These are phyloP conservation scores for Dynastes grantii DNA, from an alignment of 2,888 invertebrate genomes.

Conservation along the genomic window DNA sequence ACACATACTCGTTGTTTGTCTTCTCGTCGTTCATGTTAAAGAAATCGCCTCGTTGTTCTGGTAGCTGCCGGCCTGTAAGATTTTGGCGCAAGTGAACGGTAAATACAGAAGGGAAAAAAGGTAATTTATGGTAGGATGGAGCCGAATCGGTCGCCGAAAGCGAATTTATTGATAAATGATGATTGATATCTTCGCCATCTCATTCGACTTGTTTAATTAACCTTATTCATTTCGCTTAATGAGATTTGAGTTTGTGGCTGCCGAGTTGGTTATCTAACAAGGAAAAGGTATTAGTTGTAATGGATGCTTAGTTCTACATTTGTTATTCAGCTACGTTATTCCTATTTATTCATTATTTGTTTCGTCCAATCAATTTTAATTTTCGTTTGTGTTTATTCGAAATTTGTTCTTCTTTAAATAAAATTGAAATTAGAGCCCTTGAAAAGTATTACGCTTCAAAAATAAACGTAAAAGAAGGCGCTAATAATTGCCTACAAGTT, in stretches of 20 bases:
- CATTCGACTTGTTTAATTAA: constrained; percentile 15
- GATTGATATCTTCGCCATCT: constrained; percentile 17
- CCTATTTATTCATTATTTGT: too few species aligned
- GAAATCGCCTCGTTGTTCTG: constrained; percentile 19
- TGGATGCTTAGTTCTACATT: too few species aligned
- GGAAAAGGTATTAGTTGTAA: too few species aligned
- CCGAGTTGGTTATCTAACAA: too few species aligned
- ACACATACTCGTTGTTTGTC: constrained; percentile 20
- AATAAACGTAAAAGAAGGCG: too few species aligned
- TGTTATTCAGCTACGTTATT: too few species aligned
- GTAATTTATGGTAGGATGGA: constrained; percentile 2
- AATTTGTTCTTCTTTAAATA: too few species aligned
- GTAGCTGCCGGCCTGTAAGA: neutral
- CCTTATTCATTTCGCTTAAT: constrained; percentile 8
- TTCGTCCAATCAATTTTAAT: too few species aligned
- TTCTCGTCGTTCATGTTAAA: constrained; percentile 28
- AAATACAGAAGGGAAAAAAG: neutral
- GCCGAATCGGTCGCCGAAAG: constrained; percentile 22
- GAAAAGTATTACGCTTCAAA: too few species aligned
- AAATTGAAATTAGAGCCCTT: too few species aligned
- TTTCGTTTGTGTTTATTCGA: too few species aligned
- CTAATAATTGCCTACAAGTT: too few species aligned
- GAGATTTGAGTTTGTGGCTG: neutral
- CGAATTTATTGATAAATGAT: constrained; percentile 24
- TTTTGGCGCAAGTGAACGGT: constrained; percentile 4